Evolutionary conservation across 2,888 invertebrate species (phyloP).

Genomic region (Zygaena filipendulae): DNA sequence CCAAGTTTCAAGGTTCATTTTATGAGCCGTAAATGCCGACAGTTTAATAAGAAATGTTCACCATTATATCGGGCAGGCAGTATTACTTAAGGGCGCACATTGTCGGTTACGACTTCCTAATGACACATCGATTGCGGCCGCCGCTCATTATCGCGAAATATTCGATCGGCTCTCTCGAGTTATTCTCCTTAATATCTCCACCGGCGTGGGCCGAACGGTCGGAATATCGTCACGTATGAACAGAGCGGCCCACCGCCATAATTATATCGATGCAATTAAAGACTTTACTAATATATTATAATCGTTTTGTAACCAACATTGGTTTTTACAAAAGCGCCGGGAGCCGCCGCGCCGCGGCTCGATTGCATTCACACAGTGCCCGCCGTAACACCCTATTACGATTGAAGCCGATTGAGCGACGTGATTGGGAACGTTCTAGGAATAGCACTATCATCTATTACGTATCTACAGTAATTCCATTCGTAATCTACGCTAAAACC

Average conservation of each 20-base stretch:
- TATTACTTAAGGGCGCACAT: constrained; percentile 57
- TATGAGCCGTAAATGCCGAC: too few species aligned
- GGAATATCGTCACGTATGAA: constrained; percentile 66
- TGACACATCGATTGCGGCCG: constrained; percentile 62
- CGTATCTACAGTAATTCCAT: too few species aligned
- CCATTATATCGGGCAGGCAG: constrained; percentile 35
- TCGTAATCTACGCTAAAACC: too few species aligned
- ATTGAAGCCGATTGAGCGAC: constrained; percentile 34
- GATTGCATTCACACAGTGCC: constrained; percentile 35
- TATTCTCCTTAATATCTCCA: constrained; percentile 63
- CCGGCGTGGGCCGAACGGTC: constrained; percentile 41
- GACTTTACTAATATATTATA: constrained; percentile 67
- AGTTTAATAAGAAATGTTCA: too few species aligned
- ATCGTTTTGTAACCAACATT: constrained; percentile 59
- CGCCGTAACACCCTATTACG: constrained; percentile 39
- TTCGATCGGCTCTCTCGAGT: constrained; percentile 56
- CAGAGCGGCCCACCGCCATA: constrained; percentile 46
- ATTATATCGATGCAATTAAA: constrained; percentile 67
- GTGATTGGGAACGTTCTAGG: constrained; percentile 32
- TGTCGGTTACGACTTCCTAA: constrained; percentile 63
- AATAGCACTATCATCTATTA: constrained; percentile 21
- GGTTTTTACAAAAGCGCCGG: constrained; percentile 50
- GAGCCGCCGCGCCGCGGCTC: constrained; percentile 40
- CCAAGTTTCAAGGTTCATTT: too few species aligned
- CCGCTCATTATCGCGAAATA: constrained; percentile 63